Evolutionary conservation across 2,113 vertebrate genomes (phyloP).

Genomic region (Nannobrachium achirus): DNA sequence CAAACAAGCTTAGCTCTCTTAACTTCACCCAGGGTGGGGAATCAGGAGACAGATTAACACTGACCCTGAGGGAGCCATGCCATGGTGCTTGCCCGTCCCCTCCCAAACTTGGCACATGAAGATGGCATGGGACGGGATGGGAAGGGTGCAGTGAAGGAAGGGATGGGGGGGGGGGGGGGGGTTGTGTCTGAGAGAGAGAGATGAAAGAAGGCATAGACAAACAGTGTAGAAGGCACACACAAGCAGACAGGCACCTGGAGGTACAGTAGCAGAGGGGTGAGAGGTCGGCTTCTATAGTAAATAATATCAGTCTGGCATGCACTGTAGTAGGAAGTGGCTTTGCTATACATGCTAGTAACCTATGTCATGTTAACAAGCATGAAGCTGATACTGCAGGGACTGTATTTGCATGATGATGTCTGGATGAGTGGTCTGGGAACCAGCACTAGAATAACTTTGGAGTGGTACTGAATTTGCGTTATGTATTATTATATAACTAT

Average conservation of each 20-base stretch:
- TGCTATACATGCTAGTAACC: neutral
- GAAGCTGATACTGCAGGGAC: neutral
- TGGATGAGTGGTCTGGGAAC: neutral
- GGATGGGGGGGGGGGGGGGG: neutral
- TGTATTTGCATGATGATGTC: neutral
- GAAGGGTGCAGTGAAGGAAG: neutral
- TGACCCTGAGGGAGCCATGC: constrained; percentile 46
- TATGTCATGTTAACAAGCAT: constrained; percentile 16
- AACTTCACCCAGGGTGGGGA: constrained; percentile 30
- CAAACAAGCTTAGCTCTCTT: constrained; percentile 61
- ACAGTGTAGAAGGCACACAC: no score
- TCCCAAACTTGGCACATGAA: constrained; percentile 14
- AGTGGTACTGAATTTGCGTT: no score
- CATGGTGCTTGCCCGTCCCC: constrained; percentile 2
- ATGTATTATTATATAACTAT: no score
- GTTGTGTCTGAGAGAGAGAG: neutral
- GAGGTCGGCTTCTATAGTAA: neutral
- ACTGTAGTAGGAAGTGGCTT: neutral
- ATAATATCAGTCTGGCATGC: neutral
- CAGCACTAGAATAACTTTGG: no score
- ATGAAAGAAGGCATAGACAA: constrained; percentile 22
- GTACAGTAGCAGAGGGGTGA: constrained; percentile 36
- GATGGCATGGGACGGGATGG: constrained; percentile 2
- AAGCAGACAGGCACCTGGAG: constrained; percentile 38
- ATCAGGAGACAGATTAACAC: constrained; percentile 53